These are phyloP conservation scores for Chondrosia reniformis DNA, from an alignment of 37 sponge, comb jelly and placozoan species.

Conservation along the genomic window DNA sequence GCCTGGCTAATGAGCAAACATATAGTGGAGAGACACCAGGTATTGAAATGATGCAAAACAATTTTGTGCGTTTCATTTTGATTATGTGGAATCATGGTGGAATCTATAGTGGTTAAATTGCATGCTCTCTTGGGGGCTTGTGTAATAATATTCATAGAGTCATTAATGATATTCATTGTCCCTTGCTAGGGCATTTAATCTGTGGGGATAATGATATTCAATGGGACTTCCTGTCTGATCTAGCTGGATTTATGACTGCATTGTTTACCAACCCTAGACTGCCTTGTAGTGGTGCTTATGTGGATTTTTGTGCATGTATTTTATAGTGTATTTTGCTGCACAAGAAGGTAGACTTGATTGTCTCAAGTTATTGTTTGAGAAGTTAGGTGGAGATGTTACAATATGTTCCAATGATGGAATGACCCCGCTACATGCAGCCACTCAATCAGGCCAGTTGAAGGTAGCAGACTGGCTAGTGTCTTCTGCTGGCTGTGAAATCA, in stretches of 20 bases:
- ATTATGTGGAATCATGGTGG: neutral
- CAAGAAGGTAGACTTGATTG: conserved; percentile 87
- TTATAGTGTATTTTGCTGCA: conserved; percentile 84
- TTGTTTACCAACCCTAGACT: no score
- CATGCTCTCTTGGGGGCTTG: neutral
- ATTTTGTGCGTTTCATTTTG: neutral
- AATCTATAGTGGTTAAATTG: no score
- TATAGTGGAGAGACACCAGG: conserved; percentile 86
- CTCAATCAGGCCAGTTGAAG: conserved; percentile 72
- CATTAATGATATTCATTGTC: conserved; percentile 21
- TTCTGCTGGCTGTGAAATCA: conserved; percentile 53
- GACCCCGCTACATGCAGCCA: conserved; percentile 88
- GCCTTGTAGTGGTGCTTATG: no score
- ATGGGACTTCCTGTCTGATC: no score
- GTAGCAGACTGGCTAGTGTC: conserved; percentile 78
- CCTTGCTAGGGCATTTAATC: no score
- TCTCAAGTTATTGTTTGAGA: conserved; percentile 67
- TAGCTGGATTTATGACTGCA: no score
- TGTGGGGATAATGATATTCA: no score
- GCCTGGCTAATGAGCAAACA: conserved; percentile 46
- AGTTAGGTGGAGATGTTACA: conserved; percentile 47
- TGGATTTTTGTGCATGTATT: no score
- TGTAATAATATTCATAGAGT: conserved; percentile 2
- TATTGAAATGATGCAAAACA: conserved; percentile 2
- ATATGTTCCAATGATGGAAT: conserved; percentile 77